phyloP scores from a whole-genome alignment of 2,888 invertebrate species.

The Zonitis immaculata region DNA sequence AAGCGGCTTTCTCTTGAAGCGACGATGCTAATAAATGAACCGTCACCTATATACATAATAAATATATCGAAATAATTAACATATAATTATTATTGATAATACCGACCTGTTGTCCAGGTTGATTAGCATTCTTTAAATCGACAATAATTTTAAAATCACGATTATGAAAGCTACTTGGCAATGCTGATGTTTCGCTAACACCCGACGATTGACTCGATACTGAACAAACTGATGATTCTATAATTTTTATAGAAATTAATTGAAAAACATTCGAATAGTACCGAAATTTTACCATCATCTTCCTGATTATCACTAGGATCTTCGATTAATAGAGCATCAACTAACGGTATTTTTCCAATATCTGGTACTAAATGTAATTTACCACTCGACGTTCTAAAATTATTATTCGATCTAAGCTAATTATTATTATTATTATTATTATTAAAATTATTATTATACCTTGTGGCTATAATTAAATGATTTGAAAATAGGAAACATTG shows the following conservation, averaged over 20 bases:
- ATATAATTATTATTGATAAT: no score
- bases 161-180: conserved; percentile 51
- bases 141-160: conserved; percentile 69
- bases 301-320: conserved; percentile 70
- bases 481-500: conserved; percentile 91
- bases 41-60: conserved; percentile 53
- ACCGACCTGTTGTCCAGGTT: conserved; percentile 36
- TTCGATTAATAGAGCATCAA: conserved; percentile 80
- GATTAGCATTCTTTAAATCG: conserved; percentile 55
- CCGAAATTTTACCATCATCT: conserved; percentile 56
- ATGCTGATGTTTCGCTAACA: conserved; percentile 47
- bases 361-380: conserved; percentile 81
- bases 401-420: not conserved
- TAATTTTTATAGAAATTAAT: conserved; percentile 19
- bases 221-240: conserved; percentile 54
- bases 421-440: no score
- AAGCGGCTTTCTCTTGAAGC: conserved; percentile 84
- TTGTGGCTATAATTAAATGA: conserved; percentile 79
- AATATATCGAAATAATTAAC: no score
- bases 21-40: conserved; percentile 74
- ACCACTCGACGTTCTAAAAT: conserved; percentile 66
- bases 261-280: not conserved
- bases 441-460: no score
- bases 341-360: conserved; percentile 74
- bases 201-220: conserved; percentile 53